Conservation (phyloP, 2,113 vertebrate genomes). For the Rhinopomastus cyanomelas region DNA sequence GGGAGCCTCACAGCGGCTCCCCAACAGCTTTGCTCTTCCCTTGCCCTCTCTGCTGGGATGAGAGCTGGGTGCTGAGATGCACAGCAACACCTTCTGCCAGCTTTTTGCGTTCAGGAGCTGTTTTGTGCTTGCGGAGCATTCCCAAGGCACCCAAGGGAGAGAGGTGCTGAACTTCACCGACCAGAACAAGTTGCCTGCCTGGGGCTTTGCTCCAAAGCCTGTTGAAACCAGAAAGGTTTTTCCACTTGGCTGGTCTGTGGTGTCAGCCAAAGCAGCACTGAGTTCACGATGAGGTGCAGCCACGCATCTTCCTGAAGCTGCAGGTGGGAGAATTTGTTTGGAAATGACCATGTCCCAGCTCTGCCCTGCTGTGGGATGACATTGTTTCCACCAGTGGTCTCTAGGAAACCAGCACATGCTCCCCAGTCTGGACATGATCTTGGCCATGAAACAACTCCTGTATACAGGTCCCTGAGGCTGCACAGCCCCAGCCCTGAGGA, state of each 20-base stretch:
- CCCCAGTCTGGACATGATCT: neutral
- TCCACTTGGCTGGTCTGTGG: neutral
- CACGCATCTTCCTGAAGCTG: neutral
- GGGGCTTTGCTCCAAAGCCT: slow-evolving; percentile 22
- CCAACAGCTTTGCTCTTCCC: neutral
- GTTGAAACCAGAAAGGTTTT: slow-evolving; percentile 17
- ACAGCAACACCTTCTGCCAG: neutral
- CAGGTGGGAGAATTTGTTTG: neutral
- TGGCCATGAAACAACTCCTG: neutral
- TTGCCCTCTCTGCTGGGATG: accelerated
- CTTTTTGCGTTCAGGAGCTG: neutral
- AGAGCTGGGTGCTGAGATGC: neutral
- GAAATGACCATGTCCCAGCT: neutral
- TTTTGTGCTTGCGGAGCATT: neutral
- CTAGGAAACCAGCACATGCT: neutral
- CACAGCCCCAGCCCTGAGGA: neutral
- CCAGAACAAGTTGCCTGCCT: neutral
- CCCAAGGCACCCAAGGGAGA: neutral
- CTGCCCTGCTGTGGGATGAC: neutral
- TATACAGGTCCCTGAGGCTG: accelerated
- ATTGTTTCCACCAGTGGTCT: neutral
- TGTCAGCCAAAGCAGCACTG: neutral
- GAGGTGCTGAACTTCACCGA: neutral
- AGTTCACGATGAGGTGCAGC: neutral
- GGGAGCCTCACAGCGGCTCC: accelerated